A percentile compares a stretch with the other conserved stretches of the same genome.
phyloP scores from a whole-genome alignment of 1,140 invertebrate genomes.

The Megathymus violae region DNA sequence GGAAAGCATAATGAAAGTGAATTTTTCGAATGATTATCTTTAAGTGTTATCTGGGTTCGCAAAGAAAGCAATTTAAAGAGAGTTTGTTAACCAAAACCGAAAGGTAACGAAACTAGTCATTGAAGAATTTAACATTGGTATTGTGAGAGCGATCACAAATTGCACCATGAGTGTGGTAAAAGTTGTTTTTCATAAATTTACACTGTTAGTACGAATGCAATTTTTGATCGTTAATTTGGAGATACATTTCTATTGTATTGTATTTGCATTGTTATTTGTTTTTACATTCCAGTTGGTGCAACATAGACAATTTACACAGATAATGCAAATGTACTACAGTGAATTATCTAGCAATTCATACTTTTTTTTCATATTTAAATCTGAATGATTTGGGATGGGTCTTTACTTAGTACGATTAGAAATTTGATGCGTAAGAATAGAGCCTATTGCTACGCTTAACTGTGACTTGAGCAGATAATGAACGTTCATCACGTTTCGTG shows the following conservation, averaged over 20 bases:
- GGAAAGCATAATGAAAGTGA: conserved; percentile 67
- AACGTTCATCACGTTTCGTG: too few relatives aligned
- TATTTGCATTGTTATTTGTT: conserved; percentile 1
- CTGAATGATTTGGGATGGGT: too few relatives aligned
- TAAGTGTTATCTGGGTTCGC: conserved; percentile 54
- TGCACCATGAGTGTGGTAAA: conserved; percentile 50
- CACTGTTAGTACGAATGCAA: conserved; percentile 22
- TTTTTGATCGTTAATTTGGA: conserved; percentile 23
- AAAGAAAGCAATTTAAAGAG: conserved; percentile 60
- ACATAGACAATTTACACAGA: too few relatives aligned
- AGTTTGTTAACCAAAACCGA: conserved; percentile 66
- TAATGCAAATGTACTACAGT: too few relatives aligned
- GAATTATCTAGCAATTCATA: too few relatives aligned
- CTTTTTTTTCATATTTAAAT: too few relatives aligned
- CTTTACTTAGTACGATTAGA: too few relatives aligned
- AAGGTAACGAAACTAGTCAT: conserved; percentile 49
- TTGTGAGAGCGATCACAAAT: conserved; percentile 52
- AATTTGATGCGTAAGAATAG: too few relatives aligned
- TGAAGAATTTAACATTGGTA: conserved; percentile 47
- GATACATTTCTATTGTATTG: conserved; percentile 7
- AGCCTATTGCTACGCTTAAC: too few relatives aligned
- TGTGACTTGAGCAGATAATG: too few relatives aligned
- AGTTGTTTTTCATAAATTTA: conserved; percentile 39
- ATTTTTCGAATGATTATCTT: conserved; percentile 55
- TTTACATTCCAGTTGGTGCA: background rate